Evolutionary conservation across 2,113 vertebrate species (phyloP).

Genomic region (Pteronura brasiliensis): DNA sequence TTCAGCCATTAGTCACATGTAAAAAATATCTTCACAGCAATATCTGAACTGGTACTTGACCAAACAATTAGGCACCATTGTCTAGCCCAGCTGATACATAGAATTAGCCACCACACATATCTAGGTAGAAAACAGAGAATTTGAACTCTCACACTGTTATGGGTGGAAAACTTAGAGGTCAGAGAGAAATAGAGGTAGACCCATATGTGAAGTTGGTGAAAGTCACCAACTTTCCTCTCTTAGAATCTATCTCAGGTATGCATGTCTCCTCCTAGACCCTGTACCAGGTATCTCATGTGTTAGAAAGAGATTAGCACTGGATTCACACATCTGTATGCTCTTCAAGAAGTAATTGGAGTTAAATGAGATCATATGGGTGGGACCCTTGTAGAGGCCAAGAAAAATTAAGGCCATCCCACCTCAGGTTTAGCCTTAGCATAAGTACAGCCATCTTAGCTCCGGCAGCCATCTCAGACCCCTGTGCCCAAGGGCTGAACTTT

Average conservation of each 20-base stretch:
- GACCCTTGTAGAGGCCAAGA: too few species aligned
- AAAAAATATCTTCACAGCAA: not conserved
- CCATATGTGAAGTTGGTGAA: not conserved
- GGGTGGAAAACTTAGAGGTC: not conserved
- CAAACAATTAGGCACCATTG: not conserved
- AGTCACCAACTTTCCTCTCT: not conserved
- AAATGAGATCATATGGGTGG: not conserved
- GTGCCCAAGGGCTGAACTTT: too few species aligned
- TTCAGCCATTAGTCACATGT: not conserved
- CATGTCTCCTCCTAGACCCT: not conserved
- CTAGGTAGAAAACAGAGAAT: not conserved
- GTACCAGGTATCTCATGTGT: not conserved
- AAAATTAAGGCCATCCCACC: too few species aligned
- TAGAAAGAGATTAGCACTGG: not conserved
- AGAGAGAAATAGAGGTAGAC: not conserved
- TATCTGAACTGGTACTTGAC: not conserved
- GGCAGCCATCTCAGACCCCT: too few species aligned
- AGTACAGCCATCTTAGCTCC: too few species aligned
- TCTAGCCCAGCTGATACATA: not conserved
- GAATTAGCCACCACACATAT: not conserved
- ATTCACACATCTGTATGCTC: not conserved
- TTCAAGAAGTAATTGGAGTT: not conserved
- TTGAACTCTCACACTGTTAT: not conserved
- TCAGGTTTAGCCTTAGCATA: too few species aligned
- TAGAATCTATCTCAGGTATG: not conserved